A percentile compares a stretch with the other conserved stretches of the same genome.
phyloP scores from a whole-genome alignment of 2,888 invertebrate species.

The Phyto melanocephala region DNA sequence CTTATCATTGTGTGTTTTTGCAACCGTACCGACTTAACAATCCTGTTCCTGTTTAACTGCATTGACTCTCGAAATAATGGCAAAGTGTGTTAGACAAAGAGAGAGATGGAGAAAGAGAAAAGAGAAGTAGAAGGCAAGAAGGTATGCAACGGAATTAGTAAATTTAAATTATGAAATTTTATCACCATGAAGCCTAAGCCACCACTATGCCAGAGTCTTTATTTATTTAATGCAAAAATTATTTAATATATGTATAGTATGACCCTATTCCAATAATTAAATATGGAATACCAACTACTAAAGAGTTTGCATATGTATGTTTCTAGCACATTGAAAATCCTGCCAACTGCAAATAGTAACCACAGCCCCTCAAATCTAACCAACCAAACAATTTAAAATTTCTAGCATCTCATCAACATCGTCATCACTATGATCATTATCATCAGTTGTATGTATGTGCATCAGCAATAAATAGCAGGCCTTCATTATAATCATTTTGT shows the following conservation, averaged over 20 bases:
- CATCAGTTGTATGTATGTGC: neutral
- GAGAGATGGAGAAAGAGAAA: neutral
- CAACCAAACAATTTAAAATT: conserved; percentile 12
- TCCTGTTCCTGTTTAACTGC: conserved; percentile 39
- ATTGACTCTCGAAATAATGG: neutral
- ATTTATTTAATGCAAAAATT: neutral
- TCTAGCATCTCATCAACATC: neutral
- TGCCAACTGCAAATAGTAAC: neutral
- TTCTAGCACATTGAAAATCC: neutral
- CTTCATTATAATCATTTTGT: neutral
- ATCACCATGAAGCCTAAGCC: neutral
- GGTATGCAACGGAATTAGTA: neutral
- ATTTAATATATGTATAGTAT: neutral
- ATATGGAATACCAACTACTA: conserved; percentile 6
- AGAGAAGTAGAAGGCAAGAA: neutral
- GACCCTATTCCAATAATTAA: conserved; percentile 29
- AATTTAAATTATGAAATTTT: conserved; percentile 42
- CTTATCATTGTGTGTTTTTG: conserved; percentile 13
- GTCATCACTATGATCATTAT: neutral
- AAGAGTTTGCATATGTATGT: neutral
- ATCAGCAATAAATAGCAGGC: neutral
- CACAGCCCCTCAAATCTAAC: neutral
- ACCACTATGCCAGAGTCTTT: neutral
- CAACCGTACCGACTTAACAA: conserved; percentile 51
- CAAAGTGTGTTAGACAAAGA: too few species aligned